phyloP scores from a whole-genome alignment of 2,888 invertebrate genomes.

The Arrhopalites spinosus region DNA sequence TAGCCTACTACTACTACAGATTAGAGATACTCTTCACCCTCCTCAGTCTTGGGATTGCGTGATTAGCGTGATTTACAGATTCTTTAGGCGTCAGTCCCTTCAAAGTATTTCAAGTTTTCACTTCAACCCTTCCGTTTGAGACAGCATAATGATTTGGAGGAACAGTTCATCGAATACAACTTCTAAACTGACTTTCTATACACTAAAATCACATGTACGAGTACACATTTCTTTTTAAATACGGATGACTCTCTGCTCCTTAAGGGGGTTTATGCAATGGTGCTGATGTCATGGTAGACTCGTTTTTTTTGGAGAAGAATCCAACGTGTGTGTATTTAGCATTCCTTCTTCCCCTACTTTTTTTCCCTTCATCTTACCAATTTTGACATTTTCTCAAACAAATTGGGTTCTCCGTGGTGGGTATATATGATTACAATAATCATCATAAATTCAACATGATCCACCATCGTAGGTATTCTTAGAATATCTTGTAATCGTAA shows the following conservation, averaged over 20 bases:
- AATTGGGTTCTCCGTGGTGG: conserved; percentile 29
- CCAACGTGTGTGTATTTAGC: conserved; percentile 3
- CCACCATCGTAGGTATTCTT: too few relatives aligned
- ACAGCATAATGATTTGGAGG: conserved; percentile 22
- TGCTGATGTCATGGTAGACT: background rate
- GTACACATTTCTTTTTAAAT: too few relatives aligned
- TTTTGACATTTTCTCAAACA: conserved; percentile 15
- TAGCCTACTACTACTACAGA: background rate
- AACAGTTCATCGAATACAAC: conserved; percentile 27
- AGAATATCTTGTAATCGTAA: too few relatives aligned
- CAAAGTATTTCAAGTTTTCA: conserved; percentile 29
- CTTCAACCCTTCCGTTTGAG: conserved; percentile 27
- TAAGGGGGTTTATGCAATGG: background rate
- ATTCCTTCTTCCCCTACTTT: background rate
- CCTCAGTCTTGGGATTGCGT: conserved; percentile 16
- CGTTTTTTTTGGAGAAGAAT: background rate
- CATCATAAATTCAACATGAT: conserved; percentile 3
- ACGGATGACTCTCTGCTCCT: too few relatives aligned
- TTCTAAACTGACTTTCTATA: background rate
- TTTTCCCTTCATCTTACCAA: background rate
- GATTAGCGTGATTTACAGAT: conserved; percentile 34
- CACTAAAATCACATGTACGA: background rate
- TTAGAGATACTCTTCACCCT: background rate
- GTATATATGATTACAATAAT: conserved; percentile 18
- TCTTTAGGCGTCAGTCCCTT: conserved; percentile 23